Evolutionary conservation across 1,140 invertebrate genomes (phyloP), one percentile per base, ranked within the genome.

Genomic region (Carcinoscorpius rotundicauda): DNA sequence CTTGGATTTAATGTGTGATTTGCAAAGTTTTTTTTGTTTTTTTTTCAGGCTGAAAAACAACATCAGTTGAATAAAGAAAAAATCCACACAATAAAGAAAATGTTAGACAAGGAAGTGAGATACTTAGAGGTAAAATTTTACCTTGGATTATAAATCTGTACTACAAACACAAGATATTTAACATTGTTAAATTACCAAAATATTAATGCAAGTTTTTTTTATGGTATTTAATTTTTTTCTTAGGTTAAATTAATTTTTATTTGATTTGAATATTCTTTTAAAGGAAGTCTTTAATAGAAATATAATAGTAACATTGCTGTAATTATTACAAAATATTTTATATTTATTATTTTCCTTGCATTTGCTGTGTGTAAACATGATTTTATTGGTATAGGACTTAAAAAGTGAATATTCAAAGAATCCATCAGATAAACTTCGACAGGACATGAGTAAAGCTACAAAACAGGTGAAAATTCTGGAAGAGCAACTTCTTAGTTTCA

Each of bases 81-180:
- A 71, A 83, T 86, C 10, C 80, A 85, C 70, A 91, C 88, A 6
- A 82, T 91, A 64, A 82, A 85, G 66, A 80, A 87, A 66, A 90
- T 90, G 87, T 76, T 90, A 70, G 87, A 90, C 70, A 83, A 89
- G 71, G 88, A 90, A 71, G 84, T 85, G 73, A 81, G 84, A 69
- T 87, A 87, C 74, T 83, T 89, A 64, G 84, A 88, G 66, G 83
- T 86, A 77, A 84, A 63, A 75, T 81, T 49, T 6, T 51, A 51
- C 10, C 11, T 48, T 51, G 10, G 11, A 4, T 58, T 48, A 65
- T 11, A 52, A 11, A 9, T 61, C 29, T 29, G 29, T 29, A 29
- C 2, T 29, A 29, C 29, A 29, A 29, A 29, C 29, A 29, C 29
- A 29, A 29, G 29, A 29, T 29, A 29, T 2, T 29, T 29, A 29